Evolutionary conservation across 2,888 invertebrate species (phyloP).

Genomic region (Timema podura): DNA sequence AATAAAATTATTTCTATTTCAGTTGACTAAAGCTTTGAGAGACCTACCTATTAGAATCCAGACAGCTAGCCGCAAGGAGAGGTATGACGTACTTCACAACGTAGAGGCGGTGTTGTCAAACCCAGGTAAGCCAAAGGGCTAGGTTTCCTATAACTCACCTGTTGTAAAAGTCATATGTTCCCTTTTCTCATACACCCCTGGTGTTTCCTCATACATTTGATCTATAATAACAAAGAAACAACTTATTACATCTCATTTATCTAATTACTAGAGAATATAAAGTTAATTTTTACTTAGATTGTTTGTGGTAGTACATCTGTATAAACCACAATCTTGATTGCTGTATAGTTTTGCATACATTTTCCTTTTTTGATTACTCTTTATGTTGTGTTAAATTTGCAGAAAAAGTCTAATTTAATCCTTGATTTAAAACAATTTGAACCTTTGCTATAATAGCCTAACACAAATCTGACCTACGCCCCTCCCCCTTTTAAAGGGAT

Average conservation of each 20-base stretch:
- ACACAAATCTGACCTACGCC: neutral
- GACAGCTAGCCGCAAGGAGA: conserved; percentile 65
- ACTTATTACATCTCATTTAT: no score
- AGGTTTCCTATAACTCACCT: neutral
- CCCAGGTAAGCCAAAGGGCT: conserved; percentile 58
- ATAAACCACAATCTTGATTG: no score
- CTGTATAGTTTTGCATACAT: no score
- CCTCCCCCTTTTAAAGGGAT: no score
- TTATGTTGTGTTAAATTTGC: no score
- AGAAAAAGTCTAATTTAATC: no score
- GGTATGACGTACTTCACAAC: conserved; percentile 62
- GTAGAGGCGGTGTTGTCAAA: conserved; percentile 66
- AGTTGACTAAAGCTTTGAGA: conserved; percentile 66
- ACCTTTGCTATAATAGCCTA: neutral
- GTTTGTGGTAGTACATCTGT: no score
- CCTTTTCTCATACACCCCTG: neutral
- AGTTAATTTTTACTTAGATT: no score
- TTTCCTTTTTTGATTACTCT: no score
- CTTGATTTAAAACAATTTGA: neutral
- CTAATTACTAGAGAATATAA: no score
- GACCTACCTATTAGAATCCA: conserved; percentile 71
- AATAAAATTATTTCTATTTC: conserved; percentile 37
- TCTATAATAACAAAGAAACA: neutral
- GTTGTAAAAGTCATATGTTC: no score
- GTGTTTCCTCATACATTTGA: neutral